Evolutionary conservation across 2,797 vertebrate genomes (phyloP), one percentile per base, ranked within the genome.

Genomic region (Sorex maritimensis): DNA sequence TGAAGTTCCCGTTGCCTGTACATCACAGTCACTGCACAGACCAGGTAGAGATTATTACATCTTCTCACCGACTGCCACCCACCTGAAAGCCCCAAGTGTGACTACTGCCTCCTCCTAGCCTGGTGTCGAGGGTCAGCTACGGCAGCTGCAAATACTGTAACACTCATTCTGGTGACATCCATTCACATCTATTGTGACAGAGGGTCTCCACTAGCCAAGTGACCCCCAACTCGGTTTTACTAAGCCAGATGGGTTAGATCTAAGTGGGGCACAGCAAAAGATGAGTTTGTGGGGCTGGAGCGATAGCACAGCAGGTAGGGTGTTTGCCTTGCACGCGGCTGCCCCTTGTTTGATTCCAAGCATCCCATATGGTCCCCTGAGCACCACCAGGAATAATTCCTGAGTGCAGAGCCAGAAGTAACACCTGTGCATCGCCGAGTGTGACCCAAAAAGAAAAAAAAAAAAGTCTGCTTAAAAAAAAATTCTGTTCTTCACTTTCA

Each of bases 1-100:
- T 86, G 80, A 80, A 92, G 90, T 98, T 98, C 98, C 98, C 98
- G 99, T 99, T 98, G 98, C 98, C 98, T 99, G 98, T 99, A 99
- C 98, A 99, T 99, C 99, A 99, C 99, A 99, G 99, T 99, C 99
- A 99, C 98, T 6, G 98, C 99, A 99, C 98, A 98, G 98, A 99
- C 98, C 98, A 99, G 98, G 98, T 97, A 99, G 98, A 98, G 96
- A 98, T 97, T 98, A 97, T 98, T 97, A 98, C 98, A 98, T 96
- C 95, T 96, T 95, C 98, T 98, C 98, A 98, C 98, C 98, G 98
- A 98, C 98, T 98, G 98, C 98, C 98, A 98, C 97, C 97, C 97
- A 96, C 97, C 97, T 96, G 97, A 97, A 97, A 79, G 95, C 98
- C 96, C 21, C 13, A 5, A 19, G 17, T 6, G 14, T 61, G 17